Percentiles rank a stretch among this genome's conserved stretches.
Conservation (phyloP, 2,888 invertebrate genomes). For the Lomographa bimaculata region DNA sequence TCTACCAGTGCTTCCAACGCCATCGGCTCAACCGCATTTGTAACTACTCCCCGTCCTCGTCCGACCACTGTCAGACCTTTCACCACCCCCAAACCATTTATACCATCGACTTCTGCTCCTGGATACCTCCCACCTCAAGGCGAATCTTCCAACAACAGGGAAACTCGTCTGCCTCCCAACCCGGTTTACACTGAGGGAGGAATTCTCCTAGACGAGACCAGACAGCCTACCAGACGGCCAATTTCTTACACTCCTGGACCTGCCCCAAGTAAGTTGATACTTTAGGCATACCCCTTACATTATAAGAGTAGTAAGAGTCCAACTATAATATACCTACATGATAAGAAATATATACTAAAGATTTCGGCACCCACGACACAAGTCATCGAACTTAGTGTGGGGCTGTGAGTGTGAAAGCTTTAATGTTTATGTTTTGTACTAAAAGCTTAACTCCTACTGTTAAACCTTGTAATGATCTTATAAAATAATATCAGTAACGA, state of each 20-base stretch:
- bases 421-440: too few species aligned
- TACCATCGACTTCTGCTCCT: constrained; percentile 65
- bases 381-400: too few species aligned
- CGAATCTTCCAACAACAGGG: constrained; percentile 57
- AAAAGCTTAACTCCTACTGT: too few species aligned
- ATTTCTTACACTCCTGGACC: constrained; percentile 32
- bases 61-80: constrained; percentile 42
- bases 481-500: too few species aligned
- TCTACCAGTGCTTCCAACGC: constrained; percentile 56
- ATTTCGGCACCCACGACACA: too few species aligned
- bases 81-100: constrained; percentile 55
- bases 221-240: constrained; percentile 34
- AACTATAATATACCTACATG: too few species aligned
- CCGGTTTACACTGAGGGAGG: constrained; percentile 64
- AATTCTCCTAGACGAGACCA: constrained; percentile 54
- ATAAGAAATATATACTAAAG: too few species aligned
- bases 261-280: constrained; percentile 45
- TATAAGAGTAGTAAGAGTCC: too few species aligned
- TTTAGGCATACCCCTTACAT: too few species aligned
- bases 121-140: constrained; percentile 69
- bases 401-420: too few species aligned
- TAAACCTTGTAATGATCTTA: too few species aligned
- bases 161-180: constrained; percentile 59
- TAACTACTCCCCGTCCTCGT: constrained; percentile 42
- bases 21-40: constrained; percentile 51